phyloP scores from a whole-genome alignment of 2,888 invertebrate genomes.

The Epinotia bilunana region DNA sequence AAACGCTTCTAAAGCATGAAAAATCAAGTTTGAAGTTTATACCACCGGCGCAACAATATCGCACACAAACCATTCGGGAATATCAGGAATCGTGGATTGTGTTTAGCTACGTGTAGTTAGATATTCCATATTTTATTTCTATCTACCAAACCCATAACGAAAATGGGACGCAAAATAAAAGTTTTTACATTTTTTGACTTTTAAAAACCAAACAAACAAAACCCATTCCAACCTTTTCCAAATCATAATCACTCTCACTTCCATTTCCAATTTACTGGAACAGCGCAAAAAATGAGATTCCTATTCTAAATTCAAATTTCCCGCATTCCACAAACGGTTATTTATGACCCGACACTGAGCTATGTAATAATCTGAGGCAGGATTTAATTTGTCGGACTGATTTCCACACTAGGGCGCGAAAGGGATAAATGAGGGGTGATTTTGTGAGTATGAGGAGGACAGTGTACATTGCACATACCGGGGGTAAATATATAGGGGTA shows the following conservation, averaged over 20 bases:
- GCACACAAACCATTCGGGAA: no score
- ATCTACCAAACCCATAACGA: background rate
- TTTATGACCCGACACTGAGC: slow-evolving; percentile 84
- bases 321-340: slow-evolving; percentile 56
- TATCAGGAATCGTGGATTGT: no score
- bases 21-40: no score
- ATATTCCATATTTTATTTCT: no score
- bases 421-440: slow-evolving; percentile 3
- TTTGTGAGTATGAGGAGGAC: slow-evolving; percentile 9
- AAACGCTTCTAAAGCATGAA: no score
- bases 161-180: background rate
- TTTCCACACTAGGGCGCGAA: slow-evolving; percentile 72
- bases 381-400: slow-evolving; percentile 86
- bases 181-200: background rate
- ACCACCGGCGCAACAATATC: no score
- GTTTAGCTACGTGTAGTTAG: no score
- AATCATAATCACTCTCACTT: slow-evolving; percentile 30
- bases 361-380: slow-evolving; percentile 85
- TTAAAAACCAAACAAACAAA: background rate
- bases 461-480: slow-evolving; percentile 8
- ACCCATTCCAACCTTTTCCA: slow-evolving; percentile 10
- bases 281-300: slow-evolving; percentile 36
- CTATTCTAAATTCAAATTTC: slow-evolving; percentile 42
- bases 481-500: slow-evolving; percentile 38
- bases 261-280: slow-evolving; percentile 38